A percentile compares a stretch with the other conserved stretches of the same genome.
These are phyloP conservation scores for Tyrannus savana DNA, from an alignment of 2,113 vertebrate genomes.

Conservation along the genomic window DNA sequence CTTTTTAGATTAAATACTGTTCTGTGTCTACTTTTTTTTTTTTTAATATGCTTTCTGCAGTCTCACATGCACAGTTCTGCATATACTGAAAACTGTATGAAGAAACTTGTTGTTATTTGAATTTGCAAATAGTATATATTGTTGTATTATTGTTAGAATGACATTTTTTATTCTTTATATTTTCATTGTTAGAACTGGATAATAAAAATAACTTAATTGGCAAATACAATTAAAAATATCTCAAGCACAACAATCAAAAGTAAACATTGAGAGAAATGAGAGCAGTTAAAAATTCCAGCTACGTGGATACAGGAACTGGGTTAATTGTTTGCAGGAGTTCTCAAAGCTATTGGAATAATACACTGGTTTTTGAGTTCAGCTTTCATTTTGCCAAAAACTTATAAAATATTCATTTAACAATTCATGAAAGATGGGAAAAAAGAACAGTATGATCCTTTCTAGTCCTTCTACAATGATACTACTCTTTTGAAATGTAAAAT, in stretches of 20 bases:
- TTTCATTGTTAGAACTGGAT: not conserved
- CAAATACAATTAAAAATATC: not conserved
- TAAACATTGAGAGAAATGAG: conserved; percentile 6
- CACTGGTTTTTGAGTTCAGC: conserved; percentile 18
- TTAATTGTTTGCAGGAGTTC: conserved; percentile 67
- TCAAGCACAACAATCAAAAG: not conserved
- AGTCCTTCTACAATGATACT: not conserved
- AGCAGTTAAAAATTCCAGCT: conserved; percentile 39
- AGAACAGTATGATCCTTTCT: not conserved
- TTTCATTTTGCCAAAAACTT: not conserved
- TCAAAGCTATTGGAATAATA: conserved; percentile 26
- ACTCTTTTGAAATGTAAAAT: not conserved
- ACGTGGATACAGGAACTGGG: conserved; percentile 39
- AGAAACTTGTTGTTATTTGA: not conserved
- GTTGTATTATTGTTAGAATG: not conserved
- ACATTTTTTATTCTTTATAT: not conserved
- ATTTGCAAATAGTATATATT: not conserved
- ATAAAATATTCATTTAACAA: conserved; percentile 15
- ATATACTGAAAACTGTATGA: not conserved
- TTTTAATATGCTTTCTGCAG: not conserved
- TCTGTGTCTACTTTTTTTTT: not conserved
- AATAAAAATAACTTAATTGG: not conserved
- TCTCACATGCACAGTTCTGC: accelerated
- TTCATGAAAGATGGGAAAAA: not conserved
- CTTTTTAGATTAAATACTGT: not conserved